Evolutionary conservation across 2,113 vertebrate species (phyloP), one percentile per base, ranked within the genome.

Genomic region (Bos javanicus): DNA sequence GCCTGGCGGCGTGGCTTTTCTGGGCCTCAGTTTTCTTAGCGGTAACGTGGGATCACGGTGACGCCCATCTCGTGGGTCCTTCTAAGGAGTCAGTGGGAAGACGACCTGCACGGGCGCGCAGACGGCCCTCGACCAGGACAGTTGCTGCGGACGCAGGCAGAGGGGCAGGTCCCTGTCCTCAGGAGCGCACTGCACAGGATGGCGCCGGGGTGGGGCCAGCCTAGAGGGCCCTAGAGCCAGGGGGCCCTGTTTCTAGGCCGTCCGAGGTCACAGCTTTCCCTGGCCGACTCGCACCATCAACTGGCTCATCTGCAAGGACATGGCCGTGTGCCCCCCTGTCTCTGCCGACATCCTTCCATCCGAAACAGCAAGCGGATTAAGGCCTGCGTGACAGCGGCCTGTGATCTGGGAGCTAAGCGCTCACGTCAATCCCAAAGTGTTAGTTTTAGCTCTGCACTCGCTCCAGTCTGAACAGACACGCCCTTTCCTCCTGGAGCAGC

Each of bases 241-340:
- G 36, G 46, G 2, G 52, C n/a, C 39, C 30, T n/a, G 1, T 39
- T 57, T 43, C 74, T 12, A 1, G 30, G 43, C 62, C 13, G 28
- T 48, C 64, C 6, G 1, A 50, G 50, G 17, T 43, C 67, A 5
- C 17, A 6, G 33, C 23, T 59, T 14, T 33, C 57, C 25, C 25
- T 3, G 2, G 54, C 85, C 4, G 5, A 10, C 46, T 76, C 13
- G 39, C 9, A n/a, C 15, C 25, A 7, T 71, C 56, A 46, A 0
- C 14, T 6, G 43, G 71, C 2, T 2, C 28, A 33, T 56, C 81
- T 83, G 50, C 39, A 30, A 81, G 88, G n/a, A 60, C 17, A 1
- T 4, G 21, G 10, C 46, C 46, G 11, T 14, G 43, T 13, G 9
- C 64, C 12, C 4, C 21, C 43, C 0, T 1, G 50, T 48, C 28